Evolutionary conservation across 2,113 vertebrate genomes (phyloP), one percentile per base, ranked within the genome.

Genomic region (Dunckerocampus dactyliophorus): DNA sequence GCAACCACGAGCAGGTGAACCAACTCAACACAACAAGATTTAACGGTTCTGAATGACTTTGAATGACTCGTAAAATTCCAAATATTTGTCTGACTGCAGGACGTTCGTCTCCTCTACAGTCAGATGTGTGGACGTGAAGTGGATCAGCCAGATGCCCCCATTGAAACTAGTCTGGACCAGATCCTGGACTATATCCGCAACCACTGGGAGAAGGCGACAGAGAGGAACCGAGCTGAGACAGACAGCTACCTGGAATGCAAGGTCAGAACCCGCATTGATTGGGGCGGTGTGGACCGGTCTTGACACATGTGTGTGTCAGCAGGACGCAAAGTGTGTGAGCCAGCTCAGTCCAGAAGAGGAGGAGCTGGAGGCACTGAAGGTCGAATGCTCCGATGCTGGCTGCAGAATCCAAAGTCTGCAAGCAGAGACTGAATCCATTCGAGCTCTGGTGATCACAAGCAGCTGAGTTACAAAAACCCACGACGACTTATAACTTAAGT

Each of bases 391-490:
- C 3, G 89, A 93, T 21, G 89, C 90, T 0, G 87, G 92, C 1
- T 91, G 92, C 75, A 93, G 93, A 87, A 93, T 96, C 69, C 94
- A 99, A 89, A 96, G 91, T 79, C 84, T 98, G 59, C 94, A 95
- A 85, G 95, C 93, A 0, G 94, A 99, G 89, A 95, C 89, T 0
- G 94, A 99, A 82, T 97, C 95, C 22, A 75, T 96, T 71, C 90
- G 92, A 86, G 94, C 94, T 1, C 89, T 98, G 93, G 96, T 97
- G 62, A 85, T 77, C 2, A 1, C 1, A 17, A 0, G 8, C 22
- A 4, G 16, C 17, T 10, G 1, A 3, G 12, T 20, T n/a, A 56
- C n/a, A n/a, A 9, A 6, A 13, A 1, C 53, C 51, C 2, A 34
- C 12, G 3, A 4, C 8, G 28, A 28, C 28, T 2, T 17, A 8